These are phyloP conservation scores for mouse (Mus musculus) DNA, from an alignment of 2,113 vertebrate genomes.

Conservation along the genomic window GRCm39 chr14:46387501-46388000, in stretches of 20 bases:
- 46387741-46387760: slow-evolving; percentile 27
- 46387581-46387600: background rate
- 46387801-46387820: slow-evolving; percentile 40
- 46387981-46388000: background rate
- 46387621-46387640: background rate
- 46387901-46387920: background rate
- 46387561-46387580: background rate
- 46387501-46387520: background rate
- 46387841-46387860: slow-evolving; percentile 32
- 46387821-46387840: background rate
- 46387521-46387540: background rate
- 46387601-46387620: background rate
- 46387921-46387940: slow-evolving; percentile 6
- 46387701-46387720: fast-evolving
- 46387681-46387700: background rate
- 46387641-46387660: background rate
- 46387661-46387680: slow-evolving; percentile 39
- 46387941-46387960: background rate
- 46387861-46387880: background rate
- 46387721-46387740: background rate
- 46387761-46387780: slow-evolving; percentile 34
- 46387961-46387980: slow-evolving; percentile 43
- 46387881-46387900: background rate
- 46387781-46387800: background rate
- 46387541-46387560: background rate